These are phyloP conservation scores for Anhinga anhinga DNA, from an alignment of 2,113 vertebrate genomes.

Conservation along the genomic window DNA sequence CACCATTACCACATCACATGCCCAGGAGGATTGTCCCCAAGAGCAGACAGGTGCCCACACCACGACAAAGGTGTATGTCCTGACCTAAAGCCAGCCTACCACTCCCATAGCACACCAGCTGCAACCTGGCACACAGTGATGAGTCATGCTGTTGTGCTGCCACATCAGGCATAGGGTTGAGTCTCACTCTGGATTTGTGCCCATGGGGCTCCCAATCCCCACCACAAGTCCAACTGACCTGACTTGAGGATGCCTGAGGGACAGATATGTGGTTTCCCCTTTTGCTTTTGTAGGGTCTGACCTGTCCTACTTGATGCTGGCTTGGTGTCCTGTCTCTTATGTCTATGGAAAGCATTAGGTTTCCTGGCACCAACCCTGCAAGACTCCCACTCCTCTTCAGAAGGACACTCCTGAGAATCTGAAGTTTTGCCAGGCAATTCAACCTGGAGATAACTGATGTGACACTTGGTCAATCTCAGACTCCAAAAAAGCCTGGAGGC, in stretches of 20 bases:
- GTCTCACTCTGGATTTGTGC: background rate
- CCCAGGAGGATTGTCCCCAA: background rate
- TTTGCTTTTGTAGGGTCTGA: background rate
- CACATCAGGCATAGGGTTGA: background rate
- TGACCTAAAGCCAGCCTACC: background rate
- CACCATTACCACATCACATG: no score
- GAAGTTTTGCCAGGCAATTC: background rate
- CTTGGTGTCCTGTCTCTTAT: background rate
- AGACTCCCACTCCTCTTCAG: background rate
- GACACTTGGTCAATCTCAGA: background rate
- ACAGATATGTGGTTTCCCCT: background rate
- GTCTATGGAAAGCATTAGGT: background rate
- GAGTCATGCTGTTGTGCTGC: background rate
- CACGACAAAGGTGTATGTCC: accelerated
- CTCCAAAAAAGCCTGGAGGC: background rate
- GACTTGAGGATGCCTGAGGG: background rate
- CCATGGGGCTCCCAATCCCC: background rate
- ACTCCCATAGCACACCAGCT: background rate
- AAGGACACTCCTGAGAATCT: background rate
- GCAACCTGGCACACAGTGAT: accelerated
- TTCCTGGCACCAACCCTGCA: background rate
- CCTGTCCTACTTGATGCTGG: accelerated
- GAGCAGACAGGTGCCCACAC: background rate
- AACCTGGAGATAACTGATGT: background rate
- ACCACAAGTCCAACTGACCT: background rate